phyloP scores from a whole-genome alignment of 1,140 invertebrate genomes.

The Diuraphis noxia region DNA sequence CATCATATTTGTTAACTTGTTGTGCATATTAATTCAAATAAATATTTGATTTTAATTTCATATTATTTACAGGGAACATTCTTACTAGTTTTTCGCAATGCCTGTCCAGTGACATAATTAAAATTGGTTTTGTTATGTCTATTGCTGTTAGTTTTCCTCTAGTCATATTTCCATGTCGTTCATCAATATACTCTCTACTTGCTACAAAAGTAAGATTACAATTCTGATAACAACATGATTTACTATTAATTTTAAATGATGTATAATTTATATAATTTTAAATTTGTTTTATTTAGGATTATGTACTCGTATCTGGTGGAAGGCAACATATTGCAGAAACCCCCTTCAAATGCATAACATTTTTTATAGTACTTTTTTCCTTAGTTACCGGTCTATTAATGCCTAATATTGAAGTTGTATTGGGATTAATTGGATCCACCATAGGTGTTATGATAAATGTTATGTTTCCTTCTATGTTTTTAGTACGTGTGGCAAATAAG shows the following conservation, averaged over 20 bases:
- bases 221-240: background rate
- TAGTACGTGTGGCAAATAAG: conserved; percentile 72
- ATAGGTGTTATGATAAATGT: conserved; percentile 93
- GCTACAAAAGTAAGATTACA: conserved; percentile 74
- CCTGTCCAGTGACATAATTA: conserved; percentile 81
- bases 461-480: conserved; percentile 83
- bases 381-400: conserved; percentile 76
- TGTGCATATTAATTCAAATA: background rate
- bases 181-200: conserved; percentile 88
- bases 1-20: background rate
- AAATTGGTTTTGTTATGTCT: conserved; percentile 92
- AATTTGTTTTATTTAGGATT: conserved; percentile 59
- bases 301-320: conserved; percentile 60
- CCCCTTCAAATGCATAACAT: conserved; percentile 78
- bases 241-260: background rate
- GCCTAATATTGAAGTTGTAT: conserved; percentile 88
- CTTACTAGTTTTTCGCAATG: conserved; percentile 81
- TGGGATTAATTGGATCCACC: conserved; percentile 90
- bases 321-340: conserved; percentile 74
- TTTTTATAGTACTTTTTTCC: conserved; percentile 75
- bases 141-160: conserved; percentile 94
- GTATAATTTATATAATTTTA: background rate
- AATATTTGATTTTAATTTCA: background rate
- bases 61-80: conserved; percentile 76
- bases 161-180: conserved; percentile 93